Conservation (phyloP, 2,797 vertebrate species). For the Triplophysa yarkandensis region DNA sequence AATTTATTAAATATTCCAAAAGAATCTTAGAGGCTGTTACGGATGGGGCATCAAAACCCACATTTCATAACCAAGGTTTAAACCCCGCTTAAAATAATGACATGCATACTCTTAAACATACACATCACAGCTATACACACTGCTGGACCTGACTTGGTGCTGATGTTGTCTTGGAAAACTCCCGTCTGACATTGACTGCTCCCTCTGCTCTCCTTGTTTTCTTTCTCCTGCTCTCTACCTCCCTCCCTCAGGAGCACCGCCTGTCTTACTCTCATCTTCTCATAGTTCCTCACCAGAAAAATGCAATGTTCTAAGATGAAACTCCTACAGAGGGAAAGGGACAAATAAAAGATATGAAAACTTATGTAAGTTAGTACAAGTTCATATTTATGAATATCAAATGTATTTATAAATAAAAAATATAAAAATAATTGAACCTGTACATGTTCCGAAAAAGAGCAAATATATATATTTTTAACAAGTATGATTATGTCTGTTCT, state of each 20-base stretch:
- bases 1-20: too few relatives aligned
- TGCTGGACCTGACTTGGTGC: conserved; percentile 93
- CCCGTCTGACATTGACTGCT: conserved; percentile 76
- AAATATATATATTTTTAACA: not conserved
- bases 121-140: conserved; percentile 67
- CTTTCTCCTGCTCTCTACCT: conserved; percentile 60
- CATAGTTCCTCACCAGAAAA: conserved; percentile 95
- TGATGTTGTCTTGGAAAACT: conserved; percentile 83
- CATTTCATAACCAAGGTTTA: too few relatives aligned
- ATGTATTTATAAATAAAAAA: too few relatives aligned
- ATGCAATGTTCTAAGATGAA: conserved; percentile 92
- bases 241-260: conserved; percentile 53
- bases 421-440: conserved; percentile 15
- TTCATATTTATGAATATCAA: not conserved
- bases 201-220: conserved; percentile 25
- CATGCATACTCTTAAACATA: conserved; percentile 30
- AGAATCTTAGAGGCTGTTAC: too few relatives aligned
- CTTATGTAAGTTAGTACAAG: too few relatives aligned
- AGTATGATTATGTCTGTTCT: conserved; percentile 11
- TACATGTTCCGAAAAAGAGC: not conserved
- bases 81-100: not conserved
- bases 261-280: conserved; percentile 80
- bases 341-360: conserved; percentile 55
- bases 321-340: conserved; percentile 75
- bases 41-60: too few relatives aligned